Evolutionary conservation across 1,140 invertebrate genomes (phyloP).

Genomic region (Drosophila novamexicana): DNA sequence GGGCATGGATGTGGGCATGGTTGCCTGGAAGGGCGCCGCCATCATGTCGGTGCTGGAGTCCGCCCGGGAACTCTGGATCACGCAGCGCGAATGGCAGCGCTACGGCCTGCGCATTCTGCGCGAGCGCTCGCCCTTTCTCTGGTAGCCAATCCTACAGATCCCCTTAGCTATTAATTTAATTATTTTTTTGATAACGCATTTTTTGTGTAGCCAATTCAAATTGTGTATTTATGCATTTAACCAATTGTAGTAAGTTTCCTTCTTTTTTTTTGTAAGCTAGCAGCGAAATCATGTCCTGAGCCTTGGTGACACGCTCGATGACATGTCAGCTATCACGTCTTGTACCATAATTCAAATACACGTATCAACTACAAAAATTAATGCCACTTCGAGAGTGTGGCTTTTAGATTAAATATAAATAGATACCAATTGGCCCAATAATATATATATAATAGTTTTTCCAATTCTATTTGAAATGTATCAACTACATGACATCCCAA

Average conservation of each 20-base stretch:
- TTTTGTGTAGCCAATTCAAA: conserved; percentile 10
- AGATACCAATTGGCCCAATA: too few species aligned
- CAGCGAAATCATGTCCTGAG: too few species aligned
- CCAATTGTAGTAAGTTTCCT: background rate
- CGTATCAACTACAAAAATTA: too few species aligned
- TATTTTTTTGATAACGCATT: conserved; percentile 17
- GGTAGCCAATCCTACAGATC: conserved; percentile 84
- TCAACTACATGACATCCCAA: too few species aligned
- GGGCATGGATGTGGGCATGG: conserved; percentile 95
- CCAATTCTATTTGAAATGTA: too few species aligned
- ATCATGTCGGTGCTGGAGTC: conserved; percentile 97
- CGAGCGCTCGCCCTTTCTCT: conserved; percentile 93
- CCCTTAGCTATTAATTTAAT: background rate
- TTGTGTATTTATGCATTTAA: conserved; percentile 27
- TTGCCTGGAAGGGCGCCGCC: conserved; percentile 97
- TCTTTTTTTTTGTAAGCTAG: background rate
- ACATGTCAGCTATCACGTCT: too few species aligned
- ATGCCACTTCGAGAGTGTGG: too few species aligned
- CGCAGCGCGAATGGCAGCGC: conserved; percentile 93
- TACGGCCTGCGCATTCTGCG: conserved; percentile 93
- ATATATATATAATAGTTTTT: too few species aligned
- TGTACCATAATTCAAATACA: too few species aligned
- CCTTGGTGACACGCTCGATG: too few species aligned
- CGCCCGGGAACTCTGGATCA: conserved; percentile 96
- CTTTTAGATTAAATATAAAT: too few species aligned